Evolutionary conservation across 2,888 invertebrate species (phyloP), one percentile per base, ranked within the genome.

Genomic region (Pterostichus madidus): DNA sequence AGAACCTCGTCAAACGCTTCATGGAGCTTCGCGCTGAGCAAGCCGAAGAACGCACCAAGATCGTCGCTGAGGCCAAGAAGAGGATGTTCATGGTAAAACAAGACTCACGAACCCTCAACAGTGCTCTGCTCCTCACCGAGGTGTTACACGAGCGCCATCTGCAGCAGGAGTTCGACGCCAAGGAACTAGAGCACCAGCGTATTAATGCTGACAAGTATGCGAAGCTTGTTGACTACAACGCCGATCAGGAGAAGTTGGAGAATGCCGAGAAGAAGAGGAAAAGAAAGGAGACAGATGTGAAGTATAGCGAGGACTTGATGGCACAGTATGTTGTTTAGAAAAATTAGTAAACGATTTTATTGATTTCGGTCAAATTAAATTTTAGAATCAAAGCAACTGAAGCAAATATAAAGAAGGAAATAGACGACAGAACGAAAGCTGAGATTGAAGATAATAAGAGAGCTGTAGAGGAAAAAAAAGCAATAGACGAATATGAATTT

Each of bases 401-500:
- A 49, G 78, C 84, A 75, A 85, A 86, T 56, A 84, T 83, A 78
- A 84, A 83, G 77, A 79, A 83, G 32, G 83, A 83, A 80, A 85
- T 85, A 76, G 85, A 86, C 32, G 76, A 86, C 6, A 87, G 86
- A 80, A 86, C 89, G 32, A 87, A 87, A 52, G 86, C 87, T 83
- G 90, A 90, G 84, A 87, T 86, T 0, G 85, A 88, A 71, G 87
- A 89, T 61, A 88, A 87, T 52, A 85, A 86, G 64, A 85, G 86
- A 80, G 86, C 88, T 53, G 86, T 88, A 3, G 89, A 90, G 84
- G 89, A 91, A 84, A 86, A 88, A 83, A 87, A 88, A 39, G 88
- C 88, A 79, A 87, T 91, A 5, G 86, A 90, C 59, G 87, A 89
- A 71, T 88, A 89, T 24, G 87, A 89, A 79, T 61, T 84, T 75